Evolutionary conservation across 1,140 invertebrate species (phyloP).

Genomic region (Drosophila sturtevanti): DNA sequence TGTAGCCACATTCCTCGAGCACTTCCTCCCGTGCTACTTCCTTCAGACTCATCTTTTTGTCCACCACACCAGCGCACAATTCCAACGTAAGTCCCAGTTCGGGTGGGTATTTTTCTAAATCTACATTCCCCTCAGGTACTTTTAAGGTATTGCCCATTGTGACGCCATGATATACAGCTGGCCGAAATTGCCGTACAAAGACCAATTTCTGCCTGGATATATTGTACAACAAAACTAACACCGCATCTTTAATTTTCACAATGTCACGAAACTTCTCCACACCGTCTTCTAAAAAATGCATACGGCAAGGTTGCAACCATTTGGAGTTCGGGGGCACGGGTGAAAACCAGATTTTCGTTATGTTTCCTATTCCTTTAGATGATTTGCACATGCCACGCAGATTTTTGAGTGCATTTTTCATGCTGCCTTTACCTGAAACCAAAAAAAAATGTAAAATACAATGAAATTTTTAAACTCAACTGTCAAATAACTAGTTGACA

Average conservation of each 20-base stretch:
- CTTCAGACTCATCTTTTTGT: constrained; percentile 89
- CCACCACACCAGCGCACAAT: constrained; percentile 96
- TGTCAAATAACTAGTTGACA: background rate
- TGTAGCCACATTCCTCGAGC: constrained; percentile 96
- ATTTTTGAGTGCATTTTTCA: background rate
- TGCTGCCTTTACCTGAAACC: background rate
- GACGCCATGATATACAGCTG: constrained; percentile 88
- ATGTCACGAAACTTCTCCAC: constrained; percentile 86
- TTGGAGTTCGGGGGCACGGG: background rate
- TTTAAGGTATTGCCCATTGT: constrained; percentile 82
- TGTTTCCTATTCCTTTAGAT: background rate
- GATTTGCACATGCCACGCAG: background rate
- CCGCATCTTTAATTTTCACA: constrained; percentile 87
- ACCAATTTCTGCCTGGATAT: constrained; percentile 89
- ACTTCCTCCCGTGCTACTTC: constrained; percentile 95
- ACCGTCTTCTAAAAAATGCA: constrained; percentile 87
- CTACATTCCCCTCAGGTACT: constrained; percentile 85
- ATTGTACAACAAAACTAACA: constrained; percentile 93
- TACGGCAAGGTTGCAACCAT: constrained; percentile 60
- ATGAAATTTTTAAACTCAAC: background rate
- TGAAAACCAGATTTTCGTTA: background rate
- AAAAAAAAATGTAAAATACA: background rate
- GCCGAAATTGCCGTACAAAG: constrained; percentile 96
- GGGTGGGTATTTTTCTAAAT: constrained; percentile 89
- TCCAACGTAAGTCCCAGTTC: constrained; percentile 92